Base-by-base conservation (phyloP, 2,888 invertebrate genomes). In the Julus scanicus region DNA sequence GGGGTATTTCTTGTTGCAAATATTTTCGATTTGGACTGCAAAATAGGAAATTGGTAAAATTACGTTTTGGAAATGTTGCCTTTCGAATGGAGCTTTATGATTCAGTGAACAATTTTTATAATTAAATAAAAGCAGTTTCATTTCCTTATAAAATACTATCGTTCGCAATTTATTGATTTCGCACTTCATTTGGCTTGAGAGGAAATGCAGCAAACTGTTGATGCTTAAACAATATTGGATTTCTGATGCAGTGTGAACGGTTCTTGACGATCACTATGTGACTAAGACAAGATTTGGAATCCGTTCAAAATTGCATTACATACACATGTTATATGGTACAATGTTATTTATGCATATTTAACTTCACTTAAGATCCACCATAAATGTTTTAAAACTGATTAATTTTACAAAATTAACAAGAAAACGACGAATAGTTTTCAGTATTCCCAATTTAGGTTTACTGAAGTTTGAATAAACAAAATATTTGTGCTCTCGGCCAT, bases 61-160 rank as follows among this genome's bases (percentile, higher is more conserved):
- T 63, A 63, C 63, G 63, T 17, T 17, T 17, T 63, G 5, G 5
- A 63, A n/a, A 6, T 3, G 63, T 4, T 63, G n/a, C n/a, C 17
- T 63, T 17, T 63, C 17, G 4, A 63, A 63, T n/a, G n/a, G n/a
- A 63, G 63, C n/a, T 63, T 63, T 63, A 63, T 63, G 63, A 63
- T n/a, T n/a, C 63, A n/a, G 63, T 63, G 63, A 63, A n/a, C 63
- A 63, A 63, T n/a, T 63, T n/a, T 63, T n/a, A n/a, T 63, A n/a
- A 63, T 63, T 63, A 63, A 63, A 63, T 63, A 8, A 8, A 63
- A 63, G n/a, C 63, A 63, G 6, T 63, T 63, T 17, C n/a, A 63
- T 63, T 63, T 63, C 63, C 63, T 63, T 63, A 63, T 63, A n/a
- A 63, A 63, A n/a, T 63, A 17, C n/a, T 17, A 63, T 63, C 4